Evolutionary conservation across 2,797 vertebrate genomes (phyloP), one percentile per base, ranked within the genome.

Genomic region (Darevskia nairensis): DNA sequence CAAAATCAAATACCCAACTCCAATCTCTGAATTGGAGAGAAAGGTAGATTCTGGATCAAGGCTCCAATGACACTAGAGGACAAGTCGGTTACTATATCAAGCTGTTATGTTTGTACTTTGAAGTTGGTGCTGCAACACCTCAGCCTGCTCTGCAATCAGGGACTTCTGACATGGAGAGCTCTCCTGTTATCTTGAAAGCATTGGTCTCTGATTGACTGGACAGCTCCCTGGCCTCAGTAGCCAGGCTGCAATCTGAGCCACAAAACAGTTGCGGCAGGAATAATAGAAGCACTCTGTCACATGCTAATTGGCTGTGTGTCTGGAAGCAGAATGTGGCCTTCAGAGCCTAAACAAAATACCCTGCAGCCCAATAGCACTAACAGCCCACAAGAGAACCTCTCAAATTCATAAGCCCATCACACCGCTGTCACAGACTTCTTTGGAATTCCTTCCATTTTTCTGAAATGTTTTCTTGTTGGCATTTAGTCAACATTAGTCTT

Each of bases 401-500:
- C 89, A 92, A 91, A 86, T 10, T 90, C 61, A 66, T 44, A 89
- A 88, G 72, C 85, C 84, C 41, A 79, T 93, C 71, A 72, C 6
- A 69, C 35, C 83, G 13, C 46, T 86, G 80, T 50, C 7, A 76
- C 91, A 91, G 88, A 90, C 32, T 50, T 86, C 89, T 89, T 91
- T 92, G 77, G 59, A 92, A 86, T 46, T 68, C 35, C 88, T 95
- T 89, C 87, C 11, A 87, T 95, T 95, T 95, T 94, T 95, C 85
- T 89, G 84, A 92, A 77, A 90, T 93, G 81, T 91, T 94, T 96
- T 85, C 68, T 92, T 0, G 90, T 92, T 95, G 93, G 94, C 93
- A 95, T 95, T 96, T 96, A 93, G 93, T 93, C 91, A 93, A 88
- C 95, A 97, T 97, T 96, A 93, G 83, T 97, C 97, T 97, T 97